Evolutionary conservation across 2,888 invertebrate genomes (phyloP).

Genomic region (Tetranychus truncatus): DNA sequence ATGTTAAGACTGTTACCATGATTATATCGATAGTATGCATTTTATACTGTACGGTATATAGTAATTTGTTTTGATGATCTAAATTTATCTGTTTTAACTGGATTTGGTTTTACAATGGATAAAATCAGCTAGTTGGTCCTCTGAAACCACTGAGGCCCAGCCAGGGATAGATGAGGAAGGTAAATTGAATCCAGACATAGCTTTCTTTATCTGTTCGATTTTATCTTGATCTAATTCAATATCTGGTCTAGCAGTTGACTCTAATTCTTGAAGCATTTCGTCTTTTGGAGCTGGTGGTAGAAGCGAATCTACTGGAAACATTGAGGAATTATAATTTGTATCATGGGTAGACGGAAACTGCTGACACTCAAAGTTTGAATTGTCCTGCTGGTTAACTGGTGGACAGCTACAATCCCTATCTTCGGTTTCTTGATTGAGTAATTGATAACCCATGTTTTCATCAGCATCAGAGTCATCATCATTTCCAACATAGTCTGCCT

Average conservation of each 20-base stretch:
- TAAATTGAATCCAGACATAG: not conserved
- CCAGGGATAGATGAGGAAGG: not conserved
- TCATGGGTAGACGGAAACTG: too few relatives aligned
- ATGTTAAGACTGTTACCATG: too few relatives aligned
- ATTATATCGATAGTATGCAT: too few relatives aligned
- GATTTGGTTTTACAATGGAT: slow-evolving; percentile 1
- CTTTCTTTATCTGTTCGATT: not conserved
- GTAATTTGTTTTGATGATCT: not conserved
- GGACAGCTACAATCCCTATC: not conserved
- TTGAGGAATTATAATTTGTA: too few relatives aligned
- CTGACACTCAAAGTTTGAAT: too few relatives aligned
- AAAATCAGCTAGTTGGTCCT: not conserved
- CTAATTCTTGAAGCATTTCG: not conserved
- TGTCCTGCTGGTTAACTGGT: too few relatives aligned
- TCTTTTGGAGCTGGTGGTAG: not conserved
- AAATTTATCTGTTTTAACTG: not conserved
- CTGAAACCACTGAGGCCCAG: not conserved
- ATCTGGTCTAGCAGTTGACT: not conserved
- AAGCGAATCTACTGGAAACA: too few relatives aligned
- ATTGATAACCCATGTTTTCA: not conserved
- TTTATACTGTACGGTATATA: not conserved
- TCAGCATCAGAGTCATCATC: not conserved
- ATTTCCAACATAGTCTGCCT: not conserved
- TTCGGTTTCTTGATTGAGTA: not conserved
- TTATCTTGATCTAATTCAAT: not conserved